Base-by-base conservation (phyloP, 2,888 invertebrate species). In the Phasia obesa region DNA sequence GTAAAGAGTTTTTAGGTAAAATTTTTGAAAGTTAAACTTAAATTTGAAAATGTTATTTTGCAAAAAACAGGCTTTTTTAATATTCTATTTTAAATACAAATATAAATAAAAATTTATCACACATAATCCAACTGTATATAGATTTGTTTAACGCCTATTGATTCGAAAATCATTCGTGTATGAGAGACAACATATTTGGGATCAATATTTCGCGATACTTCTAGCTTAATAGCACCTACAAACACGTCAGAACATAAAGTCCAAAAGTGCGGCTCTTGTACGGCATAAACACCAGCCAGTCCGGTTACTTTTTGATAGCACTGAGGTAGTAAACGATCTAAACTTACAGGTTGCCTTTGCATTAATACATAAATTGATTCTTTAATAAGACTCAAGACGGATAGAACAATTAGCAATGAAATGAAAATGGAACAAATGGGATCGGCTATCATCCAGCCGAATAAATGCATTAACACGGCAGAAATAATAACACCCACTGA, bases 401-500 rank as follows among this genome's bases (percentile, higher is more conserved):
- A 98, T 42, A 96, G 92, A 23, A 95, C 96, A 88, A 99, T 98
- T 27, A 99, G 93, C 25, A 96, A 89, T 11, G 99, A 96, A 86
- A 99, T 99, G 87, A 98, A 97, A 94, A 99, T 97, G 2, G 99
- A 99, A 90, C 99, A 99, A 86, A 99, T 97, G 0, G 99, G 99
- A 92, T 99, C 99, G 6, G 99, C 99, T 87, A 98, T 96, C 97
- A 98, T 98, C 98, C 98, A 99, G 55, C 98, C 98, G 91, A 99
- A 99, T 92, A 94, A 94, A 89, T 96, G 95, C 96, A 99, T 99
- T 7, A 99, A 92, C 57, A 97, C 93, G 0, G 98, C 97, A 0
- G 98, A 98, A 87, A 99, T 94, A 35, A 99, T 99, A 0, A 99
- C 99, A 11, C 99, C 99, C 9, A 99, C 98, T 76, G 98, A 98